Base-by-base conservation (phyloP, 2,797 vertebrate genomes). In the Danio jaintianensis region DNA sequence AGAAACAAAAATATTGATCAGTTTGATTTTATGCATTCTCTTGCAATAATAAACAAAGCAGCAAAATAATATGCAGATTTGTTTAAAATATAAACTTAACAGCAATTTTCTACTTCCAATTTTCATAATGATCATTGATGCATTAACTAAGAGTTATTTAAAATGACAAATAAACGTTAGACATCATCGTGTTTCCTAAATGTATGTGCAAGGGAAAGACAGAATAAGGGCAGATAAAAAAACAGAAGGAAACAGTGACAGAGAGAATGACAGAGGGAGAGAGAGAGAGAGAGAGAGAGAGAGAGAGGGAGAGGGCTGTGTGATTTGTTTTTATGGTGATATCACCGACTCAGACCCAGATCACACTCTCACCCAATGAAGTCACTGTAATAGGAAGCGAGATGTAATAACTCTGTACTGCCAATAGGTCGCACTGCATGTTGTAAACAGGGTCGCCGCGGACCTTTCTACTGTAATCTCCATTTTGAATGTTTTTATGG, bases 401-500 rank as follows among this genome's bases (percentile, higher is more conserved):
- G 18, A 0, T 88, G 92, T 85, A 85, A 82, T 90, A 40, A 2
- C 79, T 0, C 4, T 0, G 0, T 8, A 0, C 16, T 12, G 9
- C 87, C 92, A 45, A 76, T 86, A 90, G 92, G 86, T 8, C 12
- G 90, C 92, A 81, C 84, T 90, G 87, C 85, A 4, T 1, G 75
- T 82, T 80, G 88, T 87, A 88, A 89, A 88, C 88, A 89, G 85
- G 36, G 69, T 84, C 66, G 48, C 70, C 85, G 68, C 43, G 81
- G 88, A 73, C 36, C 78, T 84, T 79, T 75, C 16, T 70, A 84
- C 73, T 88, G 86, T 63, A 88, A 90, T 94, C 94, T 94, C 94
- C 94, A 95, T 95, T 95, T 95, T 95, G 94, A 92, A 90, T 93
- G 92, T 93, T 95, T 93, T 94, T 91, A 91, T 90, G 91, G 86